Conservation (phyloP, 2,797 vertebrate genomes). For the Chiloscyllium punctatum region DNA sequence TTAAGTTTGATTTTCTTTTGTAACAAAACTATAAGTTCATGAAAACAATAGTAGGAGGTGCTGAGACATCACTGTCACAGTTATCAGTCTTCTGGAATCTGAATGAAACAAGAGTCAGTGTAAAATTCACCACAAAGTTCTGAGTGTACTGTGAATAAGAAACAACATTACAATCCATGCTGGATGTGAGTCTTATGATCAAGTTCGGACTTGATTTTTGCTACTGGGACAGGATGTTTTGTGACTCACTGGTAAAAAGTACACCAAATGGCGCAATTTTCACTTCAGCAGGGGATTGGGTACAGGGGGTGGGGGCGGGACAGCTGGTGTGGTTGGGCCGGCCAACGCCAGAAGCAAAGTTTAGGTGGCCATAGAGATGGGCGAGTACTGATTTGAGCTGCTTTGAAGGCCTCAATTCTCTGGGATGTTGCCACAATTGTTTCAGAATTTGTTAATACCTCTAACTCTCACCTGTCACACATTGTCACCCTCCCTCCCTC, state of each 20-base stretch:
- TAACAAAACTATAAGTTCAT: neutral
- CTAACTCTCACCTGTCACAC: neutral
- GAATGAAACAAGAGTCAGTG: neutral
- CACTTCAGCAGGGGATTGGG: neutral
- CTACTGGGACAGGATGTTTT: neutral
- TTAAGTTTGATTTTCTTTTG: neutral
- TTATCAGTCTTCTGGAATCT: neutral
- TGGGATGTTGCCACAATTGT: neutral
- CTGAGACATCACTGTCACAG: neutral
- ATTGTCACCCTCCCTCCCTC: neutral
- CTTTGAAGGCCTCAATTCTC: neutral
- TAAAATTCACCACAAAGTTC: neutral
- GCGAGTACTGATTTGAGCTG: neutral
- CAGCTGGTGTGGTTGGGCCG: neutral
- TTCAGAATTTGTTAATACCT: neutral
- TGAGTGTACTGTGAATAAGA: neutral
- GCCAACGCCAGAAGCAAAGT: neutral
- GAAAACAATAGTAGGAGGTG: neutral
- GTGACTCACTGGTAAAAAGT: neutral
- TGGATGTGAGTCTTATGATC: neutral
- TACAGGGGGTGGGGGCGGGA: too few species aligned
- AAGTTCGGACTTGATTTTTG: too few species aligned
- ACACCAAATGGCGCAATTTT: neutral
- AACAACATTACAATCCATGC: neutral
- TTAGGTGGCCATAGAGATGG: neutral